phyloP scores from a whole-genome alignment of 2,113 vertebrate species.

The Uria aalge region DNA sequence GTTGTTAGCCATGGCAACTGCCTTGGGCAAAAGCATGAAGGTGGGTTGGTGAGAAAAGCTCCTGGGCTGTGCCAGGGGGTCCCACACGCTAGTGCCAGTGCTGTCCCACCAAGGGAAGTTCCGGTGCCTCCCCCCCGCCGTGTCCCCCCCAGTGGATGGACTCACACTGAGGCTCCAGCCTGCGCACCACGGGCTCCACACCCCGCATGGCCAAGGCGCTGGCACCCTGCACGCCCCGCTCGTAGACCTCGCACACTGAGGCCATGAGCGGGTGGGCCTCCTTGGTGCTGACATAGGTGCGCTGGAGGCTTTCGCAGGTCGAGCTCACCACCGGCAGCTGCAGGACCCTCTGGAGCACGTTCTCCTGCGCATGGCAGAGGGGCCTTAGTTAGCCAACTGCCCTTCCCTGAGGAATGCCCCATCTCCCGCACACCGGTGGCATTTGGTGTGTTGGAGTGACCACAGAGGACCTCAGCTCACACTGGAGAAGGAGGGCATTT shows the following conservation, averaged over 20 bases:
- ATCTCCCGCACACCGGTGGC: accelerated
- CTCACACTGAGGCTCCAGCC: slow-evolving; percentile 81
- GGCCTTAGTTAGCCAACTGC: not conserved
- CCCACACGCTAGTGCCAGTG: accelerated
- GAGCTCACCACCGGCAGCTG: slow-evolving; percentile 77
- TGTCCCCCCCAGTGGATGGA: accelerated
- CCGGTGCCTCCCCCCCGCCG: accelerated
- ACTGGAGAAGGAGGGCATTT: not conserved
- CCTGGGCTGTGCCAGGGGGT: not conserved
- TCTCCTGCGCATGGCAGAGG: slow-evolving; percentile 44
- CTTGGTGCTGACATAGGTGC: slow-evolving; percentile 77
- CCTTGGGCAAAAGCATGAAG: not conserved
- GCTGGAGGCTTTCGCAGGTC: slow-evolving; percentile 70
- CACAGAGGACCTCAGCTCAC: not conserved
- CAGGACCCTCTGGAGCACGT: slow-evolving; percentile 73
- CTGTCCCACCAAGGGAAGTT: not conserved
- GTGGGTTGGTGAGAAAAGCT: not conserved
- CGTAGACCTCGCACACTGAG: slow-evolving; percentile 73
- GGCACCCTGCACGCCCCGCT: slow-evolving; percentile 71
- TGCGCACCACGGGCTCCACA: slow-evolving; percentile 76
- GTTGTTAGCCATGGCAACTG: slow-evolving; percentile 76
- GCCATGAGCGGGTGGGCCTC: slow-evolving; percentile 75
- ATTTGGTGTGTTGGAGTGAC: not conserved
- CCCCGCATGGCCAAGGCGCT: slow-evolving; percentile 72
- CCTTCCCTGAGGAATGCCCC: not conserved